These are phyloP conservation scores for Irena cyanogastra DNA, from an alignment of 2,113 vertebrate genomes.

Conservation along the genomic window DNA sequence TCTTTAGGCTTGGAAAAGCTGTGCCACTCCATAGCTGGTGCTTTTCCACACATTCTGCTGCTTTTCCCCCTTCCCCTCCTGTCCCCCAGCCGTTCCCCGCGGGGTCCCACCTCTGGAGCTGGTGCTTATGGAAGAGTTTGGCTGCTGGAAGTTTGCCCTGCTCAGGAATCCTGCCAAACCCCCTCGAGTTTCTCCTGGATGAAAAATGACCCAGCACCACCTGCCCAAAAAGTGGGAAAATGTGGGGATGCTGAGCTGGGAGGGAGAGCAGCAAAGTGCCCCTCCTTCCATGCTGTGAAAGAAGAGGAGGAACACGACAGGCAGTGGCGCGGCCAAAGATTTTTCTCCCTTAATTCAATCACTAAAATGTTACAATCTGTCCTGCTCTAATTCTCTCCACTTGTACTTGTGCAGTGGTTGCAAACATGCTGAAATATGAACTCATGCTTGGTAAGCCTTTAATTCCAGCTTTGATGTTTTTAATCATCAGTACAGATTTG, in stretches of 20 bases:
- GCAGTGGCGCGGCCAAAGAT: background rate
- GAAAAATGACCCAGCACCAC: conserved; percentile 7
- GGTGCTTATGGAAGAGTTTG: background rate
- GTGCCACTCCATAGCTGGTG: background rate
- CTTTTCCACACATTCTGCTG: background rate
- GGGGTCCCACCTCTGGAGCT: background rate
- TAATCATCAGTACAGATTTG: conserved; percentile 49
- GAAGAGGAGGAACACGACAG: background rate
- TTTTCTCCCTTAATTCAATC: background rate
- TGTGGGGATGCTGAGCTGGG: background rate
- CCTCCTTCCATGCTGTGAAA: background rate
- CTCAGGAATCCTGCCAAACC: conserved; percentile 4
- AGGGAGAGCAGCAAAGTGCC: background rate
- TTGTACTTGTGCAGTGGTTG: background rate
- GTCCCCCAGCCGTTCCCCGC: background rate
- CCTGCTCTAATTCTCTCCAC: background rate
- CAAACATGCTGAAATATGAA: conserved; percentile 21
- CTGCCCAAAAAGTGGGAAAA: background rate
- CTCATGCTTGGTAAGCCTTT: conserved; percentile 36
- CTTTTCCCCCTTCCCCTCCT: background rate
- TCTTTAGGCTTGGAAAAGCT: background rate
- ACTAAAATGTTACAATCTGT: background rate
- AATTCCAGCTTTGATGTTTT: conserved; percentile 65
- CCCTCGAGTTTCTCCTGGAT: background rate
- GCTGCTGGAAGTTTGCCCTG: conserved; percentile 17